Conservation (phyloP, 2,888 invertebrate species). For the Ligdia adustata region DNA sequence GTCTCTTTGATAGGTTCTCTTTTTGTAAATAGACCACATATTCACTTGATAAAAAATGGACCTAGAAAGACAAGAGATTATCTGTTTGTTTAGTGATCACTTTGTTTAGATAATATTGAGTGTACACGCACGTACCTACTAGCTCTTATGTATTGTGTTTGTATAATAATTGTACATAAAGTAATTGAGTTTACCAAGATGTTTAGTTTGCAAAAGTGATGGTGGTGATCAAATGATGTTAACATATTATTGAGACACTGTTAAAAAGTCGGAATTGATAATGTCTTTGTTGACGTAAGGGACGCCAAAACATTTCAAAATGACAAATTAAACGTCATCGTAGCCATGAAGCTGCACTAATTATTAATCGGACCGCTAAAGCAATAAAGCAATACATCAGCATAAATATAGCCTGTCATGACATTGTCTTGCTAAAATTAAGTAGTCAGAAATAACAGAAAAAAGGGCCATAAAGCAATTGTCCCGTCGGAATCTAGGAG, state of each 20-base stretch:
- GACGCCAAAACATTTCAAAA: conserved; percentile 12
- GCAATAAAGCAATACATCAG: conserved; percentile 42
- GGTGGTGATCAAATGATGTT: no score
- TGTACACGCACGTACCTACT: no score
- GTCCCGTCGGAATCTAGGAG: conserved; percentile 38
- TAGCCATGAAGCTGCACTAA: conserved; percentile 36
- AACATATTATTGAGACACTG: no score
- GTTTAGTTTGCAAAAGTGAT: no score
- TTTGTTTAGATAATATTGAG: no score
- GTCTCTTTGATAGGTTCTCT: background rate
- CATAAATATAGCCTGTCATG: conserved; percentile 29
- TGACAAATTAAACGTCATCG: conserved; percentile 2
- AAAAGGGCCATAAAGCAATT: conserved; percentile 42
- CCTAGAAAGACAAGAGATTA: no score
- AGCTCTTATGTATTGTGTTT: no score
- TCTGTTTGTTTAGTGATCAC: no score
- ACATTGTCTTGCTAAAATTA: conserved; percentile 23
- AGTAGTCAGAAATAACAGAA: conserved; percentile 34
- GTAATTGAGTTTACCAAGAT: no score
- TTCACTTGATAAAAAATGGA: no score
- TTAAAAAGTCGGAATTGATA: background rate
- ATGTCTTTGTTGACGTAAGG: background rate
- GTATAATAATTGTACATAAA: no score
- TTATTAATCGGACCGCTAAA: conserved; percentile 23
- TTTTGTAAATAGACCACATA: no score